Base-by-base conservation (phyloP, 2,113 vertebrate species). In the human region DNA sequence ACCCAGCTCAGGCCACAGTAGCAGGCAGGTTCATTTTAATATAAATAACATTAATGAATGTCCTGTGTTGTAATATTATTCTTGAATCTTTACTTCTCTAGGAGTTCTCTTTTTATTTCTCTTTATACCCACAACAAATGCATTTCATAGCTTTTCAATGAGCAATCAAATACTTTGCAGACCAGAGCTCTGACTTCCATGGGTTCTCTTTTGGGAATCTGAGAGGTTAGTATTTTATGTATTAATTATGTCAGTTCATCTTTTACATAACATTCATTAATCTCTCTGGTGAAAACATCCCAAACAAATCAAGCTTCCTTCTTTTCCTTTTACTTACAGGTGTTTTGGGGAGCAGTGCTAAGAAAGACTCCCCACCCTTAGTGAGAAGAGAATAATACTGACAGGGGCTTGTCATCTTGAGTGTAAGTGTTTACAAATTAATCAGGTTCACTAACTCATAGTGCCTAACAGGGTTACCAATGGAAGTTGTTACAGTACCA, bases 21-120 rank as follows among this genome's bases (percentile, higher is more conserved):
- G 38, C 64, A 73, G 84, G 76, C 20, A 45, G 20, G 13, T 76
- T 75, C 84, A 90, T 89, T 88, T 95, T 89, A 97, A 91, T 90
- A 81, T 78, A 93, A 95, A 94, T n/a, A 79, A 38, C 30, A 35
- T 64, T 94, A 79, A 57, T 90, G 72, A 78, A 57, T 83, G 52
- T 82, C 38, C 57, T 85, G 38, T 88, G 40, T 85, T 93, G 10
- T 73, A 87, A 92, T 83, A 66, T n/a, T 59, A 86, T 73, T 52
- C 80, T 87, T 48, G 12, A 86, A n/a, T 89, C 73, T 93, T 92
- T 83, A 79, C 61, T 22, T 96, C 76, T 87, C 57, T 81, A 25
- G 90, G 84, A 73, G 38, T 88, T 97, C 45, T 89, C 66, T 93
- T 93, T 97, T 68, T 89, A 78, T 87, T 90, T 96, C 20, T 91